These are phyloP conservation scores for Bombus cullumanus DNA, from an alignment of 1,140 invertebrate species.

Conservation along the genomic window DNA sequence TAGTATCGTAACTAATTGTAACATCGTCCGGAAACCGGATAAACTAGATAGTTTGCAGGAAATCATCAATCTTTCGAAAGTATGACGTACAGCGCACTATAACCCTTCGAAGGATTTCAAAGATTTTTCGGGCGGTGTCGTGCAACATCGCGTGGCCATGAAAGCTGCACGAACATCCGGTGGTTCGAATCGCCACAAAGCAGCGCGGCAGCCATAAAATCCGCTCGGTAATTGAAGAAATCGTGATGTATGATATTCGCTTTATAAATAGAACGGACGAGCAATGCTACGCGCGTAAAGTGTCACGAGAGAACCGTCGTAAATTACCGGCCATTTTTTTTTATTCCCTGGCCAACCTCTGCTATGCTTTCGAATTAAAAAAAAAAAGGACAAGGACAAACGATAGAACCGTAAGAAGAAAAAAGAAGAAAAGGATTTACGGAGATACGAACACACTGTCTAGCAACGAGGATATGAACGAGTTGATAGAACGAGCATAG, in stretches of 20 bases:
- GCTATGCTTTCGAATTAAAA: neutral
- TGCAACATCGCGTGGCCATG: neutral
- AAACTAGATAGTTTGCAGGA: neutral
- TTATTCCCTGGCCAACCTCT: constrained; percentile 3
- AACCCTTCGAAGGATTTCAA: neutral
- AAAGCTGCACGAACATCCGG: constrained; percentile 1
- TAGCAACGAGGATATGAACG: neutral
- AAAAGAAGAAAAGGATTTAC: neutral
- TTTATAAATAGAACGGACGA: constrained; percentile 28
- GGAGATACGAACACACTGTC: neutral
- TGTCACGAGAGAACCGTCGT: constrained; percentile 16
- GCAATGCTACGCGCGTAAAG: constrained; percentile 31
- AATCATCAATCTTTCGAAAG: neutral
- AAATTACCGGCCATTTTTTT: constrained; percentile 19
- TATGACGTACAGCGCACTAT: neutral
- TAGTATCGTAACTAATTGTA: neutral
- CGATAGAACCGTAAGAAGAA: neutral
- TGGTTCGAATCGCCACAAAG: neutral
- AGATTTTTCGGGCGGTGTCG: neutral
- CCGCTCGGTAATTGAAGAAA: constrained; percentile 35
- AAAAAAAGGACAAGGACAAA: neutral
- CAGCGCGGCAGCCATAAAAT: constrained; percentile 6
- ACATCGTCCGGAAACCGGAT: neutral
- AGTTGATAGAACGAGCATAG: neutral
- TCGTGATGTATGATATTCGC: constrained; percentile 40